These are phyloP conservation scores for Hydrozoanthus gracilis DNA, from an alignment of 92 coral and sea anemone species.

Conservation along the genomic window DNA sequence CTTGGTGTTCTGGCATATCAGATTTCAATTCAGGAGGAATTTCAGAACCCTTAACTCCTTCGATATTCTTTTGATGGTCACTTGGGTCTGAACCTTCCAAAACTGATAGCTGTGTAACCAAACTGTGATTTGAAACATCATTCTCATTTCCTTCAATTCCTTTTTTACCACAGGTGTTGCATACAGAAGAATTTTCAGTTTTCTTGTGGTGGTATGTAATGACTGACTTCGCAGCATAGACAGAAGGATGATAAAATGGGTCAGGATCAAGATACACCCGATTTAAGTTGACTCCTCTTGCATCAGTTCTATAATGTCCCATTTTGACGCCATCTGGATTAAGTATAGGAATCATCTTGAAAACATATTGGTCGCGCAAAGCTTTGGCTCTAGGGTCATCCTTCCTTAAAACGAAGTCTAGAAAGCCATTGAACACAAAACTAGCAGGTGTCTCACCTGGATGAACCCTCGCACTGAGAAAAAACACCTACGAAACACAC, in stretches of 20 bases:
- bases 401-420: conserved; percentile 81
- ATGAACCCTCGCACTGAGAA: conserved; percentile 95
- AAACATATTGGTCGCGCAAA: conserved; percentile 81
- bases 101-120: conserved; percentile 5
- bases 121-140: not conserved
- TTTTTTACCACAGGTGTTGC: conserved; percentile 22
- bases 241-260: conserved; percentile 83
- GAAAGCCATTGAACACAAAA: conserved; percentile 95
- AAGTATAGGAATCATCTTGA: conserved; percentile 92
- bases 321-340: conserved; percentile 99
- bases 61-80: not conserved
- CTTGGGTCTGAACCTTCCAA: not conserved
- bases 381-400: conserved; percentile 92
- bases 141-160: not conserved
- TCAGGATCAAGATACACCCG: conserved; percentile 95
- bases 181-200: conserved; percentile 16
- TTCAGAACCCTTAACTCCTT: not conserved
- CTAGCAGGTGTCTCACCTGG: conserved; percentile 99
- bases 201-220: conserved; percentile 73
- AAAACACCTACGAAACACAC: conserved; percentile 75
- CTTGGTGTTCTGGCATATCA: conserved; percentile 22
- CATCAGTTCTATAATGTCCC: conserved; percentile 96
- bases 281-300: conserved; percentile 90
- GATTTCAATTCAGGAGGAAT: conserved; percentile 5
- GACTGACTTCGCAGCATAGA: conserved; percentile 85